Evolutionary conservation across 2,797 vertebrate species (phyloP).

Genomic region (Smutsia temminckii): DNA sequence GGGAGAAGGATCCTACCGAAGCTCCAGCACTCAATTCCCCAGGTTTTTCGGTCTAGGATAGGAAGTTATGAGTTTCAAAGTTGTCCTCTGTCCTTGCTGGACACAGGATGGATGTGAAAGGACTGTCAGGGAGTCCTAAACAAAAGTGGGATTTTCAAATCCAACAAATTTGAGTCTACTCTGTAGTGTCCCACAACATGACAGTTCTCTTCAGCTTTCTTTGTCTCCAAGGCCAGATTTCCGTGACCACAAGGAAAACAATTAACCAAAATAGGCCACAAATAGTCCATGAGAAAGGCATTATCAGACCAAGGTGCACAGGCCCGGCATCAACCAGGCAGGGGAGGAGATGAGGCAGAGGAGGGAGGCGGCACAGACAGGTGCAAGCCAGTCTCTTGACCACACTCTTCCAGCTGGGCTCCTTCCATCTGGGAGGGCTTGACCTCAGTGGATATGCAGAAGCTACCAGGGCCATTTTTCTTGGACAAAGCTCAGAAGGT

Average conservation of each 20-base stretch:
- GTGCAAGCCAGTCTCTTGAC: background rate
- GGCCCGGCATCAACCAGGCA: background rate
- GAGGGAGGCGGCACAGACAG: background rate
- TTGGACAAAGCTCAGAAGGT: background rate
- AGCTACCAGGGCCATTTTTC: background rate
- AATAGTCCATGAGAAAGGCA: background rate
- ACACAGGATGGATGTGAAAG: background rate
- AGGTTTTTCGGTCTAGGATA: background rate
- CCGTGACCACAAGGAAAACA: background rate
- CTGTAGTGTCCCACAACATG: background rate
- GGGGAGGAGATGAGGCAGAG: background rate
- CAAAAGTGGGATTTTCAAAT: background rate
- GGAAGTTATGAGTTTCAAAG: background rate
- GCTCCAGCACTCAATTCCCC: background rate
- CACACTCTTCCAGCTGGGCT: background rate
- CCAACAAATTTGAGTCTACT: background rate
- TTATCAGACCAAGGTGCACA: background rate
- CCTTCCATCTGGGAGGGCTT: background rate
- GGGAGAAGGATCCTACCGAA: background rate
- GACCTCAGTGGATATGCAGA: background rate
- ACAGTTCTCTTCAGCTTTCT: background rate
- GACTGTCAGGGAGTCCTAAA: background rate
- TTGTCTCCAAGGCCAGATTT: background rate
- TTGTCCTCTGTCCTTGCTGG: background rate
- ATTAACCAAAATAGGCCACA: background rate